A percentile compares a stretch with the other conserved stretches of the same genome.
These are phyloP conservation scores for Spisula subtruncata DNA, from an alignment of 2,888 invertebrate genomes.

Conservation along the genomic window DNA sequence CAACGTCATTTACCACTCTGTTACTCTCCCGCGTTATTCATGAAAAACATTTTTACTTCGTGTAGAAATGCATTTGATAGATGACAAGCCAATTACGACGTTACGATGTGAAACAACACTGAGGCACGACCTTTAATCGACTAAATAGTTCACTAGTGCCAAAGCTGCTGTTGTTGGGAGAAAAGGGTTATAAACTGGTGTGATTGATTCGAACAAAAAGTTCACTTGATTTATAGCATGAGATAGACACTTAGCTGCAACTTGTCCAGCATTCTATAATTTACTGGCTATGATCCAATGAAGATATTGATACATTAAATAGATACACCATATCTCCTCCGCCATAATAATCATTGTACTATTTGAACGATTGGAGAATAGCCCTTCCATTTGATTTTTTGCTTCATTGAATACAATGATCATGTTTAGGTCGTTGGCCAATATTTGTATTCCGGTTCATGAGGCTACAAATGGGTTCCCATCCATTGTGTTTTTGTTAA, in stretches of 20 bases:
- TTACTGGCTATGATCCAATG: not conserved
- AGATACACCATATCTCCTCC: too few species aligned
- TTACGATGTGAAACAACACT: not conserved
- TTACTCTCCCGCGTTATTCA: not conserved
- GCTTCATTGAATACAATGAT: too few species aligned
- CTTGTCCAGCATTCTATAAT: not conserved
- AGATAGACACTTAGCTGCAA: not conserved
- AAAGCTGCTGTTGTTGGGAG: not conserved
- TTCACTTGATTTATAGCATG: not conserved
- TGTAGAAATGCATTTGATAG: not conserved
- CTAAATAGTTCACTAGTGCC: not conserved
- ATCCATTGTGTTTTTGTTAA: too few species aligned
- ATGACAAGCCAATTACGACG: not conserved
- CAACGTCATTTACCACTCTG: not conserved
- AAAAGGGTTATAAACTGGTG: not conserved
- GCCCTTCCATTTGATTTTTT: too few species aligned
- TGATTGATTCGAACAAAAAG: constrained; percentile 4
- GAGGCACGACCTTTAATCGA: not conserved
- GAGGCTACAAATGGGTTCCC: too few species aligned
- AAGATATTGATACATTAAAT: too few species aligned
- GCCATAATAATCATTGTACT: too few species aligned
- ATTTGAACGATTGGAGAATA: too few species aligned
- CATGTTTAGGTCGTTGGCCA: too few species aligned
- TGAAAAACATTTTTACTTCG: not conserved
- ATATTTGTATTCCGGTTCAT: too few species aligned